Base-by-base conservation (phyloP, 2,113 vertebrate genomes). In the Prietella phreatophila region DNA sequence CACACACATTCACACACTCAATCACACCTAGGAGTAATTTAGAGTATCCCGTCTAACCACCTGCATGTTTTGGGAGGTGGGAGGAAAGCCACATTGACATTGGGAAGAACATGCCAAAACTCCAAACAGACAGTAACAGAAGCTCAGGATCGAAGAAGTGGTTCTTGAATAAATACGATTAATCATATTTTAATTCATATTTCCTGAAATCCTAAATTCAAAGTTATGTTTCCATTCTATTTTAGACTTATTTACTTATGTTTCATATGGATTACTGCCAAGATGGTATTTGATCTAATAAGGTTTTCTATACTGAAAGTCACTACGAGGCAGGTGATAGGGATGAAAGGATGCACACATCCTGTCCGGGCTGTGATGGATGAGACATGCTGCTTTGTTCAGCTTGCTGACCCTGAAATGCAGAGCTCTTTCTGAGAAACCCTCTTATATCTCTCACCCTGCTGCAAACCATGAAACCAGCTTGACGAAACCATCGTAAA, bases 341-440 rank as follows among this genome's bases (percentile, higher is more conserved):
- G 81, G 86, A 84, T 78, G 55, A 85, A 75, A 80, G 60, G 55
- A 87, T 78, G 65, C 63, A 47, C 56, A 55, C 71, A 36, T 83
- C 30, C 30, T 71, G 79, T 87, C 33, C 36, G 81, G 47, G 61
- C 15, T 78, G 50, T 90, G 84, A 90, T 85, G 56, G 65, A 87
- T 88, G 60, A 65, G 86, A 58, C 63, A 42, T 76, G 42, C 56
- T 1, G 14, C 14, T 69, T 58, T 83, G 69, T 58, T 87, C 80
- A 63, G 69, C 39, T 55, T 88, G 30, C 36, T 78, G 79, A 82
- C 83, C 85, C 89, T 58, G 80, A 63, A 86, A 73, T 39, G 39
- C 61, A 73, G 58, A 30, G 53, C n/a, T 71, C 14, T 63, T 71
- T 86, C 61, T 58, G 55, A 82, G 36, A 81, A 80, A 69, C 56